Base-by-base conservation (phyloP, 2,888 invertebrate genomes). In the Cephus pygmeus region DNA sequence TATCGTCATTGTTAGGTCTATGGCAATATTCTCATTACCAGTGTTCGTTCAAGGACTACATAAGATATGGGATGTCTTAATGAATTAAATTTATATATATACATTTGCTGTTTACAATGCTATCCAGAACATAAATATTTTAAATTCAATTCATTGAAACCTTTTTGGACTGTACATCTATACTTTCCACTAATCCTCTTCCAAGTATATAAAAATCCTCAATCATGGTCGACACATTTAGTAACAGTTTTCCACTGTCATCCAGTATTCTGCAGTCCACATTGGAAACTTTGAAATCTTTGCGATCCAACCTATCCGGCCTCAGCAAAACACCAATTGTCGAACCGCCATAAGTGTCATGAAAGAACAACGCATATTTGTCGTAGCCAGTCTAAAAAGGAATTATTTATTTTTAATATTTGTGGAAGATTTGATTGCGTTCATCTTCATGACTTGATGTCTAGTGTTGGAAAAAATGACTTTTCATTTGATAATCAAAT, bases 301-400 rank as follows among this genome's bases (percentile, higher is more conserved):
- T 93, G 9, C 92, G 87, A 69, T 94, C 92, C 15, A 93, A 89
- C 0, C 94, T 92, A 74, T 93, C 92, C 0, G 97, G 97, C 86
- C 95, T 97, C 95, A 98, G 96, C 36, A 98, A 91, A 73, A 98
- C 95, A 0, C 95, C 97, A 81, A 99, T 95, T n/a, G 94, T 92
- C 82, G 94, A 93, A 1, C 98, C 98, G n/a, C 98, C 98, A 91
- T 95, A 97, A 0, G 93, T 92, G 91, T 99, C 97, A 91, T 98
- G 95, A 92, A 98, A 98, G 91, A 99, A 98, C 77, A 97, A 89
- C 0, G 97, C 98, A 88, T 95, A 94, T 12, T 97, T 95, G 0
- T 93, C 93, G 90, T 95, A 97, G 36, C 94, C 94, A 78, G 93
- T 92, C 96, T 97, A 91, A 23, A 92, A 92, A 85, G 76, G 77